Base-by-base conservation (phyloP, 2,797 vertebrate species). In the Amblyopsis hoosieri region DNA sequence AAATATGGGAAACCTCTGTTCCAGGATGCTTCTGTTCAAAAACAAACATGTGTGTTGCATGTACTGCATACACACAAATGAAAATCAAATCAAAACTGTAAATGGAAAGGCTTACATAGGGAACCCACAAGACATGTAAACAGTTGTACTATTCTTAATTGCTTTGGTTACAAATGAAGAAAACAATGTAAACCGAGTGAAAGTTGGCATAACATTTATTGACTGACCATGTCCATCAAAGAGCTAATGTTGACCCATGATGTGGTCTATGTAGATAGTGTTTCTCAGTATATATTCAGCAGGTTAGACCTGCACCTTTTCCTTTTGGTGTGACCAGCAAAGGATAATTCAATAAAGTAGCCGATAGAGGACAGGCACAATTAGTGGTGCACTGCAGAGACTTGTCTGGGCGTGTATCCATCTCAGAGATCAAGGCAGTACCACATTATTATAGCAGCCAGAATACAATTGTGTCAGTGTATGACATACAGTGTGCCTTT, bases 161-260 rank as follows among this genome's bases (percentile, higher is more conserved):
- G 33, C 56, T 14, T 58, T 49, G 13, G 45, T 52, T 57, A 52
- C 14, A 59, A 45, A 15, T 23, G n/a, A 59, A 29, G 17, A 4
- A 50, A 15, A n/a, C 54, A 58, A 45, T 3, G 12, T 48, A 12
- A 19, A 52, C 49, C 23, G 51, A n/a, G 17, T 12, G 7, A n/a
- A 54, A 51, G 54, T 52, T 56, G 54, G 63, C 64, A 77, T 49
- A 62, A 13, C 79, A 85, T 87, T 85, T 84, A 90, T 86, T 67
- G 54, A 17, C 59, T 85, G 83, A 87, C 75, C 67, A 60, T 71
- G 71, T 75, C 52, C 70, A 65, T 66, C 74, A 60, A 47, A 78
- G 52, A 83, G 77, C 82, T 69, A 73, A 81, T 90, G 87, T 90
- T 90, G 88, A 90, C 85, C 74, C 69, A 85, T 75, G 69, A 62